phyloP scores from a whole-genome alignment of 2,113 vertebrate genomes.

The Pseudorectes ferrugineus region DNA sequence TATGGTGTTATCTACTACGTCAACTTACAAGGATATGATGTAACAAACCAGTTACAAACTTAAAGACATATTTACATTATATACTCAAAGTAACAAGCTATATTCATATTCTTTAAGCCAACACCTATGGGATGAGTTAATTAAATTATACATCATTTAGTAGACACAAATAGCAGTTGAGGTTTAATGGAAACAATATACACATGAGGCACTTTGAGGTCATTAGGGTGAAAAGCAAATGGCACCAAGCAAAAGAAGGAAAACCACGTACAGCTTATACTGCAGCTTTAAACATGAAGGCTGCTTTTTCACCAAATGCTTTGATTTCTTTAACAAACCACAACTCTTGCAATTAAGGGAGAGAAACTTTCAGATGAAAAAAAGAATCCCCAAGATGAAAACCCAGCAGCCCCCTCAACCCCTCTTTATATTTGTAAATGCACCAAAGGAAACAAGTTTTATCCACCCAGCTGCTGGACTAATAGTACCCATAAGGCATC shows the following conservation, averaged over 20 bases:
- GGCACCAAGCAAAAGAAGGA: slow-evolving; percentile 76
- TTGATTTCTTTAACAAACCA: slow-evolving; percentile 70
- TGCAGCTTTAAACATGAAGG: slow-evolving; percentile 81
- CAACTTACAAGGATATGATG: slow-evolving; percentile 91
- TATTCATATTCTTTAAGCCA: slow-evolving; percentile 83
- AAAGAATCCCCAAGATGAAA: background rate
- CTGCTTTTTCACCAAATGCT: slow-evolving; percentile 71
- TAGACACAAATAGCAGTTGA: slow-evolving; percentile 82
- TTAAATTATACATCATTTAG: slow-evolving; percentile 87
- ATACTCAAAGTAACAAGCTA: slow-evolving; percentile 89
- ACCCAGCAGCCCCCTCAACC: background rate
- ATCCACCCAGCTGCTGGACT: slow-evolving; percentile 80
- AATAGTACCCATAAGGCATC: slow-evolving; percentile 24
- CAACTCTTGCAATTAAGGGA: slow-evolving; percentile 73
- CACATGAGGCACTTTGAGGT: slow-evolving; percentile 94
- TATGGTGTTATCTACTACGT: slow-evolving; percentile 89
- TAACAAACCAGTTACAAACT: slow-evolving; percentile 94
- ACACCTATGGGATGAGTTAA: slow-evolving; percentile 86
- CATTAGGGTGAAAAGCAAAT: slow-evolving; percentile 80
- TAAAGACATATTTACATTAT: slow-evolving; percentile 94
- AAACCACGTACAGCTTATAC: slow-evolving; percentile 78
- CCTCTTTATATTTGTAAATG: slow-evolving; percentile 69
- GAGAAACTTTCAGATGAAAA: slow-evolving; percentile 70
- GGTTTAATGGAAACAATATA: slow-evolving; percentile 85
- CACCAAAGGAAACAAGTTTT: slow-evolving; percentile 76